Base-by-base conservation (phyloP, 2,888 invertebrate species). In the Tetramorium bicarinatum region DNA sequence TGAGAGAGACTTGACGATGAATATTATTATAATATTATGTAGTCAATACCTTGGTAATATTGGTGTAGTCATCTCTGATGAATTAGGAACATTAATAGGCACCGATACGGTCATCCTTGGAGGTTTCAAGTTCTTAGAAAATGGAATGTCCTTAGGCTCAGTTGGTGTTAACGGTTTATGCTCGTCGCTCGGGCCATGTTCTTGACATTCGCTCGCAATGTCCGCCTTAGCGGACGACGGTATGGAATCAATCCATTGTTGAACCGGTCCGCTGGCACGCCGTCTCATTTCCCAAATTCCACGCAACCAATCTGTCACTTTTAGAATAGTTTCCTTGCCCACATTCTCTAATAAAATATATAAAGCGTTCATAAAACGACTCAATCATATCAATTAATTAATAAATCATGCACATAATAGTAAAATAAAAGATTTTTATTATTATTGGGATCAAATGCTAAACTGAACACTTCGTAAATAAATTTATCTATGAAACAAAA, bases 211-310 rank as follows among this genome's bases (percentile, higher is more conserved):
- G 54, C 62, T 90, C 25, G 87, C 76, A 56, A 85, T 74, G 25
- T 85, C 77, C 21, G 92, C 86, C 54, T 91, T 92, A 25, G 91
- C 91, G 44, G 94, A 92, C 13, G 91, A 94, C 47, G 97, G 97
- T 87, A 97, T 94, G 9, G 97, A 97, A 92, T 97, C 97, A 87
- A 97, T 96, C 97, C 97, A 97, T 95, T 97, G 97, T 93, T 97
- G 97, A 75, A 97, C 97, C 44, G 96, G 96, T 38, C 72, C 79
- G 84, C 95, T 95, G 71, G 97, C 96, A 88, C 97, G 96, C 82
- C 96, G 96, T 90, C 96, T 95, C 96, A 96, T 96, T 91, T 96
- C 96, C 94, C 95, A 94, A 88, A 94, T 91, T 62, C 93, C 92
- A 80, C 93, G 92, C 34, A 95, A 87, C 95, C 95, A 95, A 84